Evolutionary conservation across 2,888 invertebrate species (phyloP).

Genomic region (Leucophenga montana): DNA sequence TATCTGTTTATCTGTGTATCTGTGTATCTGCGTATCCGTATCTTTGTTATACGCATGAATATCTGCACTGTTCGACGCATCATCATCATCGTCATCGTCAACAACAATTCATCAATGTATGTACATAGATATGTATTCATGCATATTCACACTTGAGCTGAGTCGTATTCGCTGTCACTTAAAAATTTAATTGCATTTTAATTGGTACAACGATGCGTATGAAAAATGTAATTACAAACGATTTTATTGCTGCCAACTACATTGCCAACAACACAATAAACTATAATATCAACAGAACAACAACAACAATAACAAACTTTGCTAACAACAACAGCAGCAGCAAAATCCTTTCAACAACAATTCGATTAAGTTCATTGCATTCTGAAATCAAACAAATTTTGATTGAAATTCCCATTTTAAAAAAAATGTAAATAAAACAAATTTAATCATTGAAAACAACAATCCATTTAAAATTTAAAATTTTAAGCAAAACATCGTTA

Average conservation of each 20-base stretch:
- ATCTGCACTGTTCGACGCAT: too few species aligned
- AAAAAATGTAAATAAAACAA: too few species aligned
- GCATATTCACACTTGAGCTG: slow-evolving; percentile 19
- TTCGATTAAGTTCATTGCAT: too few species aligned
- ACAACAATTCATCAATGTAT: slow-evolving; percentile 5
- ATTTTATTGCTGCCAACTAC: slow-evolving; percentile 12
- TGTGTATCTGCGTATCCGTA: too few species aligned
- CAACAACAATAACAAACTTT: background rate
- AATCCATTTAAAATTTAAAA: too few species aligned
- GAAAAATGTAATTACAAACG: slow-evolving; percentile 11
- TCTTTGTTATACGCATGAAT: too few species aligned
- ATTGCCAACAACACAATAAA: background rate
- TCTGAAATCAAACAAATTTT: too few species aligned
- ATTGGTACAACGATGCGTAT: slow-evolving; percentile 18
- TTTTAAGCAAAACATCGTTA: too few species aligned
- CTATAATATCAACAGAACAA: background rate
- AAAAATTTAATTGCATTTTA: slow-evolving; percentile 22
- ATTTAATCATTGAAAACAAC: too few species aligned
- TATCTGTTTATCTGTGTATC: too few species aligned
- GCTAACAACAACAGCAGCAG: background rate
- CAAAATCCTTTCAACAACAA: background rate
- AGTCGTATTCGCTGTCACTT: slow-evolving; percentile 12
- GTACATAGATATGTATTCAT: background rate
- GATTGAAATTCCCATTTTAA: too few species aligned
- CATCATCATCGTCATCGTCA: background rate